phyloP scores from a whole-genome alignment of 2,888 invertebrate species.

The Yponomeuta plumbellus region DNA sequence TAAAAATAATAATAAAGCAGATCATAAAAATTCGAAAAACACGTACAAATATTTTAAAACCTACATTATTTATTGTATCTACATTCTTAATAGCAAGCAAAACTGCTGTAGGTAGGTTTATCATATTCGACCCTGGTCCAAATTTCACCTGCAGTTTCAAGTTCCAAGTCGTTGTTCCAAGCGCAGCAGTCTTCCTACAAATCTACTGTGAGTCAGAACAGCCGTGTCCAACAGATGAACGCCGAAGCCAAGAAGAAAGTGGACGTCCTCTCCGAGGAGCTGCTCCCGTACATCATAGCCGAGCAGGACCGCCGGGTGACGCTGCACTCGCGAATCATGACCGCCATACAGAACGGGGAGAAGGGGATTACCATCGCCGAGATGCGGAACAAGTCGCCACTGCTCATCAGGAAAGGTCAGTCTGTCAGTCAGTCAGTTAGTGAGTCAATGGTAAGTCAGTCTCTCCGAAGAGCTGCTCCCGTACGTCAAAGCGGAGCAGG shows the following conservation, averaged over 20 bases:
- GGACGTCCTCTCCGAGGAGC: constrained; percentile 62
- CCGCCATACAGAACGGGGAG: constrained; percentile 65
- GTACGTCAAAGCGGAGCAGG: constrained; percentile 66
- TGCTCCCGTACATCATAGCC: constrained; percentile 64
- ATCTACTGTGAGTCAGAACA: too few relatives aligned
- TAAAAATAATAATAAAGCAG: too few relatives aligned
- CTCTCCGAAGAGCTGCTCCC: constrained; percentile 63
- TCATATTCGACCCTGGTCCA: too few relatives aligned
- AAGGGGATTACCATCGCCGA: constrained; percentile 66
- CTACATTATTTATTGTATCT: too few relatives aligned
- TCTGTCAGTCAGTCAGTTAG: not conserved
- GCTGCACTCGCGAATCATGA: constrained; percentile 61
- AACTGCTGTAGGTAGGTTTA: too few relatives aligned
- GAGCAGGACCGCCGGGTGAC: constrained; percentile 63
- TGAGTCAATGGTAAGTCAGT: too few relatives aligned
- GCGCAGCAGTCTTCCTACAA: too few relatives aligned
- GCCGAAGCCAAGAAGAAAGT: constrained; percentile 69
- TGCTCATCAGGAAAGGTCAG: constrained; percentile 58
- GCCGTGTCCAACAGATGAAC: constrained; percentile 45
- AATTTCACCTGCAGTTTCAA: too few relatives aligned
- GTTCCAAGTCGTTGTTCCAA: too few relatives aligned
- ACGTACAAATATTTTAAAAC: too few relatives aligned
- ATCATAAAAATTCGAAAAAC: too few relatives aligned
- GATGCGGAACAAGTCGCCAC: constrained; percentile 58
- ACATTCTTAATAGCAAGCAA: too few relatives aligned